A percentile compares a stretch with the other conserved stretches of the same genome.
phyloP scores from a whole-genome alignment of 2,797 vertebrate species.

The Acrossocheilus wenchowensis region DNA sequence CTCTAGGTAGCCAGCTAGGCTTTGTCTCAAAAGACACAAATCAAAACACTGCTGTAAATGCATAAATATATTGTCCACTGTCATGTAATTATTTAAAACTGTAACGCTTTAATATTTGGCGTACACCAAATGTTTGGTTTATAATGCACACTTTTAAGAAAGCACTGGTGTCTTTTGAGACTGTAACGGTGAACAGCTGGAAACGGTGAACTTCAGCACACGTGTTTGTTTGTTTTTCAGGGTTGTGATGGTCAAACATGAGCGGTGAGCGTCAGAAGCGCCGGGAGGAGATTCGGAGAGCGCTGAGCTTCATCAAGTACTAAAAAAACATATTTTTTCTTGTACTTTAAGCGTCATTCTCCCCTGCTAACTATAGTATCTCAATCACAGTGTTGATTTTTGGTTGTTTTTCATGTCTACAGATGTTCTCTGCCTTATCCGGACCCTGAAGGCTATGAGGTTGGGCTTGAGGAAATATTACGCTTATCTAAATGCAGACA shows the following conservation, averaged over 20 bases:
- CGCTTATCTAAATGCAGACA: not conserved
- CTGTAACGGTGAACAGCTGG: not conserved
- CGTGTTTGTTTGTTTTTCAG: conserved; percentile 11
- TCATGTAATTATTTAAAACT: not conserved
- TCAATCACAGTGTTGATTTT: not conserved
- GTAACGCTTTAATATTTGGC: not conserved
- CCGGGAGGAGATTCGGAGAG: conserved; percentile 87
- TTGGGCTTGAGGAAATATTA: conserved; percentile 64
- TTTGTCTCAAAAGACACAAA: not conserved
- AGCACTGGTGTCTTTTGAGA: not conserved
- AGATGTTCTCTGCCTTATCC: conserved; percentile 89
- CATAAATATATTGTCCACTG: too few species aligned
- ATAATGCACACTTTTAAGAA: not conserved
- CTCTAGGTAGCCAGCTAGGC: too few species aligned
- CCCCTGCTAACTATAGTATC: not conserved
- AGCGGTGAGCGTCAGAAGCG: conserved; percentile 86
- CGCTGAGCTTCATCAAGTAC: conserved; percentile 94
- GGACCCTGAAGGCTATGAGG: conserved; percentile 90
- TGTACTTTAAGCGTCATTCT: too few species aligned
- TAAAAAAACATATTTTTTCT: conserved; percentile 30
- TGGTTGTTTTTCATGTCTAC: conserved; percentile 57
- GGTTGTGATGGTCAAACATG: conserved; percentile 66
- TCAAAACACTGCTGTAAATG: not conserved
- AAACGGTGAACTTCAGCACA: not conserved
- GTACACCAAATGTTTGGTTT: not conserved